A percentile compares a stretch with the other conserved stretches of the same genome.
Conservation (phyloP, 2,797 vertebrate genomes). For the Iguana delicatissima region DNA sequence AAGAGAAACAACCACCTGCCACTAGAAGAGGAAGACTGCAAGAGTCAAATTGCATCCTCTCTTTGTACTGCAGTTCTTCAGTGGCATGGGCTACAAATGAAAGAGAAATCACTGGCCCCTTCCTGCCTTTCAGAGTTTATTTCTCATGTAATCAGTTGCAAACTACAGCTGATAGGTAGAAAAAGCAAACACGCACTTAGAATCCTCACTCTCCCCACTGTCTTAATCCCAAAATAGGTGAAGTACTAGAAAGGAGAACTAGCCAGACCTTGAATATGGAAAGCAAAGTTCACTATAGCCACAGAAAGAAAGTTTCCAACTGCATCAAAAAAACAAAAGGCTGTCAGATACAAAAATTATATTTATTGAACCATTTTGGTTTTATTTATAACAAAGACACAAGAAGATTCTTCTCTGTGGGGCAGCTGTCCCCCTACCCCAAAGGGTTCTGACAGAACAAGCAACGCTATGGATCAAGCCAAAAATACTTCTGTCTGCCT, state of each 20-base stretch:
- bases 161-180: neutral
- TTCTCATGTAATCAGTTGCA: neutral
- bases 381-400: constrained; percentile 76
- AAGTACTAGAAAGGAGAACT: neutral
- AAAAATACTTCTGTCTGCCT: neutral
- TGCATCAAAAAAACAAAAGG: constrained; percentile 24
- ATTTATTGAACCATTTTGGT: constrained; percentile 80
- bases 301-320: constrained; percentile 32
- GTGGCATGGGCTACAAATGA: neutral
- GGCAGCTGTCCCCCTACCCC: constrained; percentile 39
- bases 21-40: too few relatives aligned
- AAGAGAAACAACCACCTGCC: too few relatives aligned
- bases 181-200: neutral
- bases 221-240: too few relatives aligned
- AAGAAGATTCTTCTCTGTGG: constrained; percentile 52
- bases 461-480: constrained; percentile 28
- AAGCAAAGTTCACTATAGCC: neutral
- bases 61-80: neutral
- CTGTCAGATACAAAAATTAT: constrained; percentile 77
- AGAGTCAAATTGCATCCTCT: neutral
- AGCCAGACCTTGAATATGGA: neutral
- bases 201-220: neutral
- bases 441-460: constrained; percentile 21
- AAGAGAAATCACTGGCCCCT: neutral
- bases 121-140: too few relatives aligned